Percentiles rank a stretch among this genome's conserved stretches.
Conservation (phyloP, 2,888 invertebrate species). For the Pammene aurita region DNA sequence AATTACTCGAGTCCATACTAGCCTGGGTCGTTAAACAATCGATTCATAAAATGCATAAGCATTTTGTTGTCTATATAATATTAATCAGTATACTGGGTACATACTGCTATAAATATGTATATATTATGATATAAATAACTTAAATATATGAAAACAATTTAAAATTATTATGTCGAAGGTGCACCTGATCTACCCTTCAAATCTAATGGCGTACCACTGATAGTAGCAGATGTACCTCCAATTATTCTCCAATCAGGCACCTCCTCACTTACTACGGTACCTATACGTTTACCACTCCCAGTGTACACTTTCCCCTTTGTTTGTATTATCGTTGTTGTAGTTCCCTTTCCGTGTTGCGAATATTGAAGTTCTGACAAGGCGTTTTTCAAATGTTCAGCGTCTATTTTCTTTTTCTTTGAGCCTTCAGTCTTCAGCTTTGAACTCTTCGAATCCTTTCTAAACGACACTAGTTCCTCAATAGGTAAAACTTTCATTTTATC, state of each 20-base stretch:
- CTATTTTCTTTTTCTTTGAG: neutral
- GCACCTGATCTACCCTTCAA: constrained; percentile 62
- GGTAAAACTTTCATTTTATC: constrained; percentile 9
- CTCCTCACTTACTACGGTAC: constrained; percentile 41
- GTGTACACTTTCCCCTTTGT: neutral
- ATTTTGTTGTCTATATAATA: no score
- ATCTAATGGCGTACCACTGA: constrained; percentile 67
- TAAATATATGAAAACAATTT: no score
- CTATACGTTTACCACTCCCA: no score
- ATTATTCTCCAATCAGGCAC: constrained; percentile 63
- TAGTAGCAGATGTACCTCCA: constrained; percentile 68
- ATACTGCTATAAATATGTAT: no score
- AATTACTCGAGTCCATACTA: constrained; percentile 5
- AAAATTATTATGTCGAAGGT: no score
- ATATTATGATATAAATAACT: no score
- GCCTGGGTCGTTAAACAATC: constrained; percentile 13
- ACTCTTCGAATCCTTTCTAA: constrained; percentile 4
- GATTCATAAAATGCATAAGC: no score
- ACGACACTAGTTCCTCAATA: constrained; percentile 6
- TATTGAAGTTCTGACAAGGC: constrained; percentile 1
- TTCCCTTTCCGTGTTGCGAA: neutral
- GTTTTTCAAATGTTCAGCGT: neutral
- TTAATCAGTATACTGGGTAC: no score
- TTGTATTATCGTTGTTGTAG: neutral
- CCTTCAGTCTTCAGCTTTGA: neutral